A percentile compares a stretch with the other conserved stretches of the same genome.
Evolutionary conservation across 1,140 invertebrate species (phyloP).

Genomic region (Anoplophora glabripennis): DNA sequence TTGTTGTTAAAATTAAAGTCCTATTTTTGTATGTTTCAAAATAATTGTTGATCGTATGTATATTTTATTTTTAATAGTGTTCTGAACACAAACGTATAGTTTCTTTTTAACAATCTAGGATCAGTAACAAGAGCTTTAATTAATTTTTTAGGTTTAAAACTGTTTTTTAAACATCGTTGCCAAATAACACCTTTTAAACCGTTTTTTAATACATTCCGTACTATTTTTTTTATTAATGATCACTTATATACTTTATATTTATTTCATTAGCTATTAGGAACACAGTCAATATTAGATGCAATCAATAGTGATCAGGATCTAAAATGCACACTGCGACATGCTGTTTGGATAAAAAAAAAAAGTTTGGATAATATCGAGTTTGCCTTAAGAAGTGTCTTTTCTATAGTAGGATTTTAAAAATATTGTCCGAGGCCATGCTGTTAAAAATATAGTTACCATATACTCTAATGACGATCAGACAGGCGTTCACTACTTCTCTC

Average conservation of each 20-base stretch:
- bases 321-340: background rate
- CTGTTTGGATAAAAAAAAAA: background rate
- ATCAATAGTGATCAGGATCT: background rate
- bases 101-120: constrained; percentile 39
- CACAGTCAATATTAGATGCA: constrained; percentile 13
- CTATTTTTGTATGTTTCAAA: constrained; percentile 45
- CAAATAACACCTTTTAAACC: constrained; percentile 44
- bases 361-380: constrained; percentile 6
- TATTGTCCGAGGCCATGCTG: too few relatives aligned
- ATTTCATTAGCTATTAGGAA: constrained; percentile 1
- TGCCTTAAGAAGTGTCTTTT: constrained; percentile 22
- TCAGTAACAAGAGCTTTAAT: constrained; percentile 48
- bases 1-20: constrained; percentile 30
- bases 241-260: constrained; percentile 11
- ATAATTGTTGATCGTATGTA: constrained; percentile 41
- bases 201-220: constrained; percentile 48
- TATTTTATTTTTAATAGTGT: constrained; percentile 40
- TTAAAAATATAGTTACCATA: constrained; percentile 1
- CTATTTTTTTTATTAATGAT: constrained; percentile 31
- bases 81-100: constrained; percentile 35
- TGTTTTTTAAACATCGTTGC: constrained; percentile 41
- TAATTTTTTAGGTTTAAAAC: constrained; percentile 43
- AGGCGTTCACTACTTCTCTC: too few relatives aligned
- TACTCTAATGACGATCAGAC: too few relatives aligned
- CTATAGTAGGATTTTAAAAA: constrained; percentile 1